Percentiles rank a stretch among this genome's conserved stretches.
Evolutionary conservation across 2,797 vertebrate species (phyloP).

Genomic region (Sus cebifrons): DNA sequence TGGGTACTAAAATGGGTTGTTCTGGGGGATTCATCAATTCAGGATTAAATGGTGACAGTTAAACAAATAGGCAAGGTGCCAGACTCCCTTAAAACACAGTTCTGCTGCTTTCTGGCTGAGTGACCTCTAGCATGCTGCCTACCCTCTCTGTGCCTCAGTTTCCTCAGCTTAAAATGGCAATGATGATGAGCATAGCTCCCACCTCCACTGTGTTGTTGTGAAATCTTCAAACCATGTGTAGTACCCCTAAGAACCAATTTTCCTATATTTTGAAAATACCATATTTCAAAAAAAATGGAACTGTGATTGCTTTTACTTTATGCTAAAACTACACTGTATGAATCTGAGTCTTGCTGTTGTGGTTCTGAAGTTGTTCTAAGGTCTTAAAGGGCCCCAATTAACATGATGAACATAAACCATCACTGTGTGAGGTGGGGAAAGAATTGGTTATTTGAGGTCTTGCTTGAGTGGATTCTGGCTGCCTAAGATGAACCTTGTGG

Average conservation of each 20-base stretch:
- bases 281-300: background rate
- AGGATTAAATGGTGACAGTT: background rate
- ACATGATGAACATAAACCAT: background rate
- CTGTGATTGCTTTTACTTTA: background rate
- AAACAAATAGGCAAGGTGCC: background rate
- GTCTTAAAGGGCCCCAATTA: background rate
- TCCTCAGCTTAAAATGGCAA: background rate
- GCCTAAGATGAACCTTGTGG: background rate
- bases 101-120: conserved; percentile 6
- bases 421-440: background rate
- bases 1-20: background rate
- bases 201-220: background rate
- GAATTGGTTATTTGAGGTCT: background rate
- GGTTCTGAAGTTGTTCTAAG: conserved; percentile 40
- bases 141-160: background rate
- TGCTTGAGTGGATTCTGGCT: background rate
- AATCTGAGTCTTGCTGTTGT: conserved; percentile 2
- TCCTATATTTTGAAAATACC: background rate
- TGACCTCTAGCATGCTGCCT: background rate
- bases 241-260: background rate
- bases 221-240: background rate
- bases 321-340: background rate
- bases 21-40: background rate
- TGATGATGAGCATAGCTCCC: background rate
- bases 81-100: background rate